Evolutionary conservation across 2,797 vertebrate species (phyloP).

Genomic region (Sciurus carolinensis): DNA sequence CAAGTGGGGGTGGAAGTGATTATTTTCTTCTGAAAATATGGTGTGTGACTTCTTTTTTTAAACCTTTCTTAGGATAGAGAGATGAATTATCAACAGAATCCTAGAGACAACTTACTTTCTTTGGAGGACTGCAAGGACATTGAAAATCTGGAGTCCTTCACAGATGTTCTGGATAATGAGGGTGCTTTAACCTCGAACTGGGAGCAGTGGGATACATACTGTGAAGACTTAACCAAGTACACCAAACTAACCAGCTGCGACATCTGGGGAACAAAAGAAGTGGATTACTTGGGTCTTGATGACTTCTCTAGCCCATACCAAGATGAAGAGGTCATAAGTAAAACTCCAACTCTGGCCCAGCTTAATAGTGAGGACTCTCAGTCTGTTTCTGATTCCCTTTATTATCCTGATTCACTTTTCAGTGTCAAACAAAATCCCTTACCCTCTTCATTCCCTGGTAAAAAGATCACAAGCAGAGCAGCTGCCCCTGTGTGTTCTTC

Average conservation of each 20-base stretch:
- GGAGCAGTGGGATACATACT: conserved; percentile 99
- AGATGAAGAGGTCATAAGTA: conserved; percentile 98
- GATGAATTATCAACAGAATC: conserved; percentile 97
- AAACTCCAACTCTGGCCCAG: conserved; percentile 97
- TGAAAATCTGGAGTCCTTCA: conserved; percentile 95
- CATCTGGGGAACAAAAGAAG: conserved; percentile 99
- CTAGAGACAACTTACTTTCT: conserved; percentile 94
- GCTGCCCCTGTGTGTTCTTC: conserved; percentile 90
- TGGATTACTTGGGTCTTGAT: conserved; percentile 98
- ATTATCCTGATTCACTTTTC: conserved; percentile 93
- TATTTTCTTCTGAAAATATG: conserved; percentile 54
- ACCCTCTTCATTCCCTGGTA: conserved; percentile 89
- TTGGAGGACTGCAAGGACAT: conserved; percentile 95
- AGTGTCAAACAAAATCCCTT: conserved; percentile 91
- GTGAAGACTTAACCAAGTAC: conserved; percentile 99
- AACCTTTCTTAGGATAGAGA: conserved; percentile 94
- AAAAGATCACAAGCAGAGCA: conserved; percentile 90
- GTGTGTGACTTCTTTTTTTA: conserved; percentile 74
- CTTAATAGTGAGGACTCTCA: conserved; percentile 99
- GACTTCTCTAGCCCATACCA: conserved; percentile 99
- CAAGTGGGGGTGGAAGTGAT: conserved; percentile 54
- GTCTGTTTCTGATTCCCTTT: conserved; percentile 96
- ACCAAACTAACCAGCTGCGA: conserved; percentile 98
- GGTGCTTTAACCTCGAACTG: conserved; percentile 95
- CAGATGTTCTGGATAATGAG: conserved; percentile 95